Evolutionary conservation across 2,888 invertebrate genomes (phyloP).

Genomic region (Drosophila rellima): DNA sequence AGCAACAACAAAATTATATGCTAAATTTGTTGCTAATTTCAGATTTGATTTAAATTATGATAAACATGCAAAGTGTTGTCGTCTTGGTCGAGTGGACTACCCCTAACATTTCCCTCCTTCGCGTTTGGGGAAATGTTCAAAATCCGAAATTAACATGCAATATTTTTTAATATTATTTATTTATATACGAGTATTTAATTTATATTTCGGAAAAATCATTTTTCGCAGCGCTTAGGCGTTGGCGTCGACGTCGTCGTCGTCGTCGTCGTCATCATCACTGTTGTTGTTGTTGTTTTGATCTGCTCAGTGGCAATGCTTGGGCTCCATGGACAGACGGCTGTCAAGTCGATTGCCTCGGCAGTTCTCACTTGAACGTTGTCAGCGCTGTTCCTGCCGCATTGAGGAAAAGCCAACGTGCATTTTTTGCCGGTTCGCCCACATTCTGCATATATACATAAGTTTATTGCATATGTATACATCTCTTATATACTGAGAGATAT

Average conservation of each 20-base stretch:
- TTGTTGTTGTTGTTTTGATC: constrained; percentile 28
- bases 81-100: constrained; percentile 19
- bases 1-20: constrained; percentile 13
- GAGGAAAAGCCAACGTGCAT: constrained; percentile 34
- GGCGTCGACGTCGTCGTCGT: constrained; percentile 31
- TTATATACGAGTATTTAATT: constrained; percentile 47
- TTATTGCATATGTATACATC: not conserved
- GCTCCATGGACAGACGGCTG: constrained; percentile 77
- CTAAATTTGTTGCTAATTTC: constrained; percentile 65
- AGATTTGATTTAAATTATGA: constrained; percentile 71
- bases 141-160: constrained; percentile 59
- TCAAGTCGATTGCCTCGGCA: constrained; percentile 69
- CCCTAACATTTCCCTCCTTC: not conserved
- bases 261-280: constrained; percentile 2
- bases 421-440: constrained; percentile 65
- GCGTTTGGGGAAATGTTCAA: constrained; percentile 6
- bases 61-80: constrained; percentile 64
- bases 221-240: constrained; percentile 45
- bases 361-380: constrained; percentile 75
- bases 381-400: constrained; percentile 60
- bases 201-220: constrained; percentile 73
- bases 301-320: constrained; percentile 42
- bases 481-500: constrained; percentile 17
- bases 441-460: constrained; percentile 19
- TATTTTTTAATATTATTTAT: constrained; percentile 67